Evolutionary conservation across 2,797 vertebrate genomes (phyloP), one percentile per base, ranked within the genome.

Genomic region (Phylloscopus collybita): DNA sequence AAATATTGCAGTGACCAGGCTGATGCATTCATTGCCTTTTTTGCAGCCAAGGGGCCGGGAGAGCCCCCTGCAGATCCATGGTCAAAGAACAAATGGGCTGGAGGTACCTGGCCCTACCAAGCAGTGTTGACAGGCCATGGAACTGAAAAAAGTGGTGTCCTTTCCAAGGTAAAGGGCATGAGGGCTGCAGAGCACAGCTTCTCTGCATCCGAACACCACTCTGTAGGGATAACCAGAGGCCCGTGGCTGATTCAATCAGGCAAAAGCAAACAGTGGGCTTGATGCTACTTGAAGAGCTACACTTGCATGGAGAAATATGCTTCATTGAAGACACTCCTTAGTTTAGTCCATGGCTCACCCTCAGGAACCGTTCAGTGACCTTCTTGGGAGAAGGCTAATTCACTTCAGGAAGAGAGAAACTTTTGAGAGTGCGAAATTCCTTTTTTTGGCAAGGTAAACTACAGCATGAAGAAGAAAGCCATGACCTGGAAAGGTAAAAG

Each of bases 61-160:
- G 36, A 25, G 21, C 4, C 3, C 11, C 11, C 17, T 45, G 21
- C 29, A 86, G 16, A 18, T 5, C 27, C 10, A 3, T 14, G 36
- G 36, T 6, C 20, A 30, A n/a, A 34, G 32, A 54, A 29, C 15
- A 62, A 26, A 34, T 15, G 15, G 38, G 15, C 26, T 69, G 45
- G 11, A 44, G 9, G 50, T 22, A 20, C 56, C 50, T 51, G n/a
- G 34, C 19, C 10, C 36, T 69, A 36, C 42, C 17, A 51, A 18
- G 25, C 42, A 17, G 27, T 26, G 0, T 0, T 74, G 81, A 32
- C 49, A 64, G 36, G 15, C 44, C 18, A 3, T 27, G 29, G 44
- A 44, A 45, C n/a, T 56, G 38, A 40, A 45, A 51, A 14, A 50
- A 15, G 25, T 11, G 19, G 10, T 44, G 32, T 19, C 14, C 16